Evolutionary conservation across 2,113 vertebrate genomes (phyloP).

Genomic region (Melanerpes formicivorus): DNA sequence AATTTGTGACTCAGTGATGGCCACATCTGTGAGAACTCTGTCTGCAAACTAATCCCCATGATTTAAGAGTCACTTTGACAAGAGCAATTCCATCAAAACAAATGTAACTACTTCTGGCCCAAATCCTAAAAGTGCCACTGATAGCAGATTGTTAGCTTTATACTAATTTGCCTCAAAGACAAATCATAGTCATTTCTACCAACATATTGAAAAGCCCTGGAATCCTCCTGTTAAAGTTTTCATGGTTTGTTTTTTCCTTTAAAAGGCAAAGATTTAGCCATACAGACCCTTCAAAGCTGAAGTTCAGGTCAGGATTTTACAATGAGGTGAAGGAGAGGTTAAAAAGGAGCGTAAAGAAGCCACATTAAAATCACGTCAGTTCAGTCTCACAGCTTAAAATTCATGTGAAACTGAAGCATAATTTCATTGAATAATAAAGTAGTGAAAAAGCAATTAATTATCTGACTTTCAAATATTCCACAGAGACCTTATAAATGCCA

Average conservation of each 20-base stretch:
- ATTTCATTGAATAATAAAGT: neutral
- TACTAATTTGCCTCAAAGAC: neutral
- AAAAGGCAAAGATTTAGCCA: neutral
- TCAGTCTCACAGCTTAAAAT: neutral
- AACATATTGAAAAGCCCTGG: neutral
- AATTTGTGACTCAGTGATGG: neutral
- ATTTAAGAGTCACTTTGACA: neutral
- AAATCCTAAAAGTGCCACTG: neutral
- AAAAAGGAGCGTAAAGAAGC: neutral
- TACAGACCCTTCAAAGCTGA: neutral
- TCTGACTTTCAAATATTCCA: neutral
- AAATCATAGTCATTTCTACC: neutral
- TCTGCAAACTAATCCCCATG: neutral
- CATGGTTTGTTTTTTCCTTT: neutral
- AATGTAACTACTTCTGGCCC: neutral
- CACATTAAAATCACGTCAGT: neutral
- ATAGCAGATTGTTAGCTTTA: neutral
- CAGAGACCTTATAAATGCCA: neutral
- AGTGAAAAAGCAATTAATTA: neutral
- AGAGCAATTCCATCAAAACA: neutral
- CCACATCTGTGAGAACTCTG: neutral
- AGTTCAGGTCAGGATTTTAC: neutral
- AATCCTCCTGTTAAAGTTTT: neutral
- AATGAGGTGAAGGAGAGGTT: neutral
- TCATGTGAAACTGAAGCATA: neutral